These are phyloP conservation scores for Trachurus trachurus DNA, from an alignment of 2,797 vertebrate genomes.

Conservation along the genomic window DNA sequence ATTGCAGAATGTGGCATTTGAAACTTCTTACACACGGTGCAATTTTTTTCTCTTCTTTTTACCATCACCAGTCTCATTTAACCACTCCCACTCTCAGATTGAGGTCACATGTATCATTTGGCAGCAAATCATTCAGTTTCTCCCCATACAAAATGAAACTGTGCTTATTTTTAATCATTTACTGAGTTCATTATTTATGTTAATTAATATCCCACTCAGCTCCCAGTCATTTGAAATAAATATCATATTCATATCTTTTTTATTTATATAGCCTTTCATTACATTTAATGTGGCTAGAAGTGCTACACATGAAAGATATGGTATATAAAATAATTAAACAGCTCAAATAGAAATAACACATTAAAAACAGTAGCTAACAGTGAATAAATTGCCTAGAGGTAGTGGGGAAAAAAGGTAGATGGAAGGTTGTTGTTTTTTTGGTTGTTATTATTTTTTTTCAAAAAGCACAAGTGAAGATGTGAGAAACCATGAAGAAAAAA, in stretches of 20 bases:
- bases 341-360: too few relatives aligned
- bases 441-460: too few relatives aligned
- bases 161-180: slow-evolving; percentile 1
- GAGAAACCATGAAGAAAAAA: too few relatives aligned
- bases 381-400: too few relatives aligned
- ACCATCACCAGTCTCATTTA: not conserved
- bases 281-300: too few relatives aligned
- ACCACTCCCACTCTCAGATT: not conserved
- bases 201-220: not conserved
- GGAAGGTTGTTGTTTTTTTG: too few relatives aligned
- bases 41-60: slow-evolving; percentile 5
- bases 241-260: not conserved
- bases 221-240: not conserved
- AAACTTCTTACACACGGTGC: slow-evolving; percentile 4
- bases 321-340: too few relatives aligned
- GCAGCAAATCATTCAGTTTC: not conserved
- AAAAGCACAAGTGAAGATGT: too few relatives aligned
- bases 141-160: not conserved
- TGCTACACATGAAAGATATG: too few relatives aligned
- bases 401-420: too few relatives aligned
- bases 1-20: slow-evolving; percentile 49
- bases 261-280: too few relatives aligned
- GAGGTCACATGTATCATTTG: slow-evolving; percentile 9
- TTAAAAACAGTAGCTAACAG: too few relatives aligned
- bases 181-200: not conserved